These are phyloP conservation scores for Antheraea pernyi DNA, from an alignment of 1,140 invertebrate genomes.

Conservation along the genomic window DNA sequence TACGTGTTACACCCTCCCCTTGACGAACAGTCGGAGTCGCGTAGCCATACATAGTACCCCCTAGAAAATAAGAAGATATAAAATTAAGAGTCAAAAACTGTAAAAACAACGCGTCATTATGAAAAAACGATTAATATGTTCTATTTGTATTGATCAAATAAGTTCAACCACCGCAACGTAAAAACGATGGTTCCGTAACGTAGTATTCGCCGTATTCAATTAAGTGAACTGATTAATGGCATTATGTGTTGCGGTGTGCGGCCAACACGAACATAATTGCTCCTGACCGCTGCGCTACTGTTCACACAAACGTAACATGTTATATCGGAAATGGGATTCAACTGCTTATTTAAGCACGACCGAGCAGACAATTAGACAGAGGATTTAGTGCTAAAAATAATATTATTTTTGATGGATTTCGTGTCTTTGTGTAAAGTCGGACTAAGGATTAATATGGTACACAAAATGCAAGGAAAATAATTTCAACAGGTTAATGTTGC, in stretches of 20 bases:
- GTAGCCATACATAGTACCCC: too few species aligned
- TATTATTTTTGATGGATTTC: constrained; percentile 18
- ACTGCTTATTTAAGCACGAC: constrained; percentile 18
- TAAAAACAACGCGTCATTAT: too few species aligned
- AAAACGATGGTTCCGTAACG: not conserved
- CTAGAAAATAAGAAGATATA: too few species aligned
- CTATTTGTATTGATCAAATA: too few species aligned
- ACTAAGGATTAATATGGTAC: not conserved
- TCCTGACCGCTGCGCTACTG: constrained; percentile 22
- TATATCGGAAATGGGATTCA: constrained; percentile 27
- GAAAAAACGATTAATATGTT: too few species aligned
- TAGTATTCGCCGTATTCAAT: constrained; percentile 15
- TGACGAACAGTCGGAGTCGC: too few species aligned
- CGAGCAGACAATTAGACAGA: not conserved
- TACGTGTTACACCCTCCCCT: too few species aligned
- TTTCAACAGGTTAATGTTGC: not conserved
- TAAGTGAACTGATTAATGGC: constrained; percentile 26
- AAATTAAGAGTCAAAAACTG: too few species aligned
- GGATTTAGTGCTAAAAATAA: constrained; percentile 4
- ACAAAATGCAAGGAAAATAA: too few species aligned
- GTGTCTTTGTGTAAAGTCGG: constrained; percentile 2
- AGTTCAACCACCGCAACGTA: too few species aligned
- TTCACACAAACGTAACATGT: constrained; percentile 20
- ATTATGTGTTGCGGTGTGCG: constrained; percentile 20
- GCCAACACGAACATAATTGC: constrained; percentile 35